Base-by-base conservation (phyloP, 2,888 invertebrate genomes). In the Ommatoiulus sabulosus region DNA sequence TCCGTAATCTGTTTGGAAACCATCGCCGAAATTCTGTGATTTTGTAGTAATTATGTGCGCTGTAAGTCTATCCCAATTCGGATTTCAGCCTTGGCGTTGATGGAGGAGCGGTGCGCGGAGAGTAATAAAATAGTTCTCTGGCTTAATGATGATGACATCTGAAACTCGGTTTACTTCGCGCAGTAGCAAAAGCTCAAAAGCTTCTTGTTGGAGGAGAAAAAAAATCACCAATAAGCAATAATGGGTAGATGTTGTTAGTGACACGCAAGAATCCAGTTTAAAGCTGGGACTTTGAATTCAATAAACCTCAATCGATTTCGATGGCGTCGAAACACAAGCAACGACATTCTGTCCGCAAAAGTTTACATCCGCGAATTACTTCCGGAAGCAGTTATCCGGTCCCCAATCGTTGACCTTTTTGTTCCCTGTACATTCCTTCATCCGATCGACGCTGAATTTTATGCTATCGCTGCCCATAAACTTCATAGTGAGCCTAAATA, bases 111-210 rank as follows among this genome's bases (percentile, higher is more conserved):
- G 24, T 8, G 24, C 20, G n/a, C 3, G n/a, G n/a, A 57, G 72
- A 72, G 72, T 24, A 72, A 72, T 72, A 72, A 72, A 72, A 72
- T 24, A 72, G 72, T 72, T 72, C 72, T 10, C 24, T 72, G 72
- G 72, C 24, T 72, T 72, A 72, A 72, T 72, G 72, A 72, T 72
- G 72, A 72, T 72, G 72, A 24, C 72, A 72, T 72, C 72, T 72
- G 72, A 72, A 72, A 72, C 24, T 72, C 10, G 72, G 72, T 72
- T 72, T 72, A 72, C 3, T 72, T 72, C 72, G 20, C 24, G n/a
- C 8, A 24, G 72, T 24, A 72, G 10, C 72, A 24, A 72, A 72
- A 72, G 72, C 72, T 10, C 24, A 72, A 72, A 72, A 72, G 72
- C 72, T 24, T 24, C 72, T 72, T 72, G 24, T 72, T 72, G 72